Evolutionary conservation across 2,113 vertebrate species (phyloP).

Genomic region (Callipepla californica): DNA sequence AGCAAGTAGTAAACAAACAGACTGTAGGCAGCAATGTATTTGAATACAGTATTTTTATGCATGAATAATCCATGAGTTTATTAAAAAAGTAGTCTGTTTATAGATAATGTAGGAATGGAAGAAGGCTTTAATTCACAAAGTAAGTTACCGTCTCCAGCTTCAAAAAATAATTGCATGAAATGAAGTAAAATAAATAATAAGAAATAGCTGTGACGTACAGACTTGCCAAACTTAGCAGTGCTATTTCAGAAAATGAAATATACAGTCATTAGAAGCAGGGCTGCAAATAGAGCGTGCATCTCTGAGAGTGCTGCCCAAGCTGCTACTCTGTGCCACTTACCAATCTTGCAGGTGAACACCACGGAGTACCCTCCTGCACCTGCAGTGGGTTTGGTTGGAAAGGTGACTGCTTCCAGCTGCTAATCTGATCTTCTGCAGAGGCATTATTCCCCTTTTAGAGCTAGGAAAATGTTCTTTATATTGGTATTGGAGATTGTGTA

Average conservation of each 20-base stretch:
- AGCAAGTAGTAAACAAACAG: constrained; percentile 65
- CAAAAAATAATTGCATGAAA: not conserved
- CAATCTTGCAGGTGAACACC: not conserved
- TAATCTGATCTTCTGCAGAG: not conserved
- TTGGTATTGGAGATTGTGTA: not conserved
- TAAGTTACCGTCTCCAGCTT: not conserved
- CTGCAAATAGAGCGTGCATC: not conserved
- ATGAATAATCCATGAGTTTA: constrained; percentile 60
- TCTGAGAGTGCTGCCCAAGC: accelerated
- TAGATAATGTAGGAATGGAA: constrained; percentile 33
- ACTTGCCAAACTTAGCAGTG: not conserved
- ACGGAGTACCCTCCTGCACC: not conserved
- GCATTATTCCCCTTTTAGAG: not conserved
- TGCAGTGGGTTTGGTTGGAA: not conserved
- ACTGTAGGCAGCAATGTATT: constrained; percentile 49
- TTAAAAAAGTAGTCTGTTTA: constrained; percentile 33
- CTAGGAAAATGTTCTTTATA: not conserved
- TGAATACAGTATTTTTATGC: constrained; percentile 41
- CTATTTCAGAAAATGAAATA: not conserved
- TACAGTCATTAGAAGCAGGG: not conserved
- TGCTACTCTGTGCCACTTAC: not conserved
- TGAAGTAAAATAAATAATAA: not conserved
- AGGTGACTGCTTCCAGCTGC: not conserved
- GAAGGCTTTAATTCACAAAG: constrained; percentile 14
- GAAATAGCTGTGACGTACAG: not conserved